A percentile compares a stretch with the other conserved stretches of the same genome.
Evolutionary conservation across 2,797 vertebrate genomes (phyloP).

Genomic region (Typhlichthys eigenmanni): DNA sequence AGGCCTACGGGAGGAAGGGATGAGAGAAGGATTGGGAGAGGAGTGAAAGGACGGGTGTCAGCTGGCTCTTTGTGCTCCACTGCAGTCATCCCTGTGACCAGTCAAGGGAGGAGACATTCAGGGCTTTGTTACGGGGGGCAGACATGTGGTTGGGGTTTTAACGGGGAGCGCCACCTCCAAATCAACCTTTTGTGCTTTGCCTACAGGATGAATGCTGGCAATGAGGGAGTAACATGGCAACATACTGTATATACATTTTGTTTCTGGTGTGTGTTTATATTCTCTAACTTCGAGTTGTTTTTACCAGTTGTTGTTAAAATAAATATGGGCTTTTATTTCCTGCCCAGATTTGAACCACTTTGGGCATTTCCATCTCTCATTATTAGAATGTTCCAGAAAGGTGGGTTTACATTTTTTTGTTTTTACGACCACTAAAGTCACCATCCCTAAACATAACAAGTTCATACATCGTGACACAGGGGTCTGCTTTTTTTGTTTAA

Average conservation of each 20-base stretch:
- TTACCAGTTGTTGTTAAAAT: constrained; percentile 10
- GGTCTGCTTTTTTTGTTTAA: too few relatives aligned
- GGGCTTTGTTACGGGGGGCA: constrained; percentile 84
- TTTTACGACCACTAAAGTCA: too few relatives aligned
- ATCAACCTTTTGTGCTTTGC: constrained; percentile 61
- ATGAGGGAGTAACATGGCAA: constrained; percentile 37
- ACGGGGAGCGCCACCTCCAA: constrained; percentile 65
- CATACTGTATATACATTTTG: constrained; percentile 21
- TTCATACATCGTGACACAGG: too few relatives aligned
- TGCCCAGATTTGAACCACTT: constrained; percentile 1
- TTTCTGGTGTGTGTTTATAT: constrained; percentile 9
- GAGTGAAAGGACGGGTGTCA: constrained; percentile 84
- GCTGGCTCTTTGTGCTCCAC: constrained; percentile 86
- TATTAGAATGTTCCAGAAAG: not conserved
- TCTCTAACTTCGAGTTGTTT: not conserved
- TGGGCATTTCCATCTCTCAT: constrained; percentile 9
- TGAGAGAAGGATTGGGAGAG: constrained; percentile 80
- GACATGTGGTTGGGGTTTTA: constrained; percentile 80
- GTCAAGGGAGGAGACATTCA: constrained; percentile 85
- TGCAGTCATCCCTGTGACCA: constrained; percentile 86
- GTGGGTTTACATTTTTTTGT: too few relatives aligned
- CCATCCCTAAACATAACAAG: too few relatives aligned
- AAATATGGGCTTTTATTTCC: not conserved
- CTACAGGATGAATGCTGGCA: constrained; percentile 55
- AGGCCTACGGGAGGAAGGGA: constrained; percentile 46